These are phyloP conservation scores for Rhorus exstirpatorius DNA, from an alignment of 2,888 invertebrate genomes.

Conservation along the genomic window DNA sequence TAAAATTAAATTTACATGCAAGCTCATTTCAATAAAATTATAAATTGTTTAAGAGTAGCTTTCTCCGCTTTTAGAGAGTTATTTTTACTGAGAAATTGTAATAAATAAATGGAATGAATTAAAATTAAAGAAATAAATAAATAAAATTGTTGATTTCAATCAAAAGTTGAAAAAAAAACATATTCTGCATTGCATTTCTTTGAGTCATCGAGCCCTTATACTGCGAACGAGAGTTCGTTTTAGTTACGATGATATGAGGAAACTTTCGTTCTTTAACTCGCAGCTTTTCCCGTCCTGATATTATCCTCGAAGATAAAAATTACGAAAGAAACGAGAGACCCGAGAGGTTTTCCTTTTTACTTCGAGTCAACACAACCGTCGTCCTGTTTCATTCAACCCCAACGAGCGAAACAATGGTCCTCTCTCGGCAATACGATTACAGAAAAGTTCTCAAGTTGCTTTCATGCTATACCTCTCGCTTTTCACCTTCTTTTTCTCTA, in stretches of 20 bases:
- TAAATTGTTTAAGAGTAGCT: too few relatives aligned
- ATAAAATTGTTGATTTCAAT: background rate
- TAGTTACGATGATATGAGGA: conserved; percentile 56
- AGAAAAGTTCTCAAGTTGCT: conserved; percentile 65
- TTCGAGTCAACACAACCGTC: conserved; percentile 40
- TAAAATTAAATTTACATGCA: too few relatives aligned
- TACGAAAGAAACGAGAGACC: conserved; percentile 11
- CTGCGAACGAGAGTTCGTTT: conserved; percentile 54
- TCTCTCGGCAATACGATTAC: conserved; percentile 63
- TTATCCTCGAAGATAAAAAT: conserved; percentile 33
- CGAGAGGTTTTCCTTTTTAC: conserved; percentile 34
- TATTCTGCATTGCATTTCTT: too few relatives aligned
- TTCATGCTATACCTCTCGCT: conserved; percentile 21
- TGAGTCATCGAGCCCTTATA: too few relatives aligned
- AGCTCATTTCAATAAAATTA: too few relatives aligned
- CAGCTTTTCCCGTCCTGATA: conserved; percentile 23
- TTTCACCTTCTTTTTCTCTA: conserved; percentile 26
- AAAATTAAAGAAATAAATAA: too few relatives aligned
- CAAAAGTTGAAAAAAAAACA: background rate
- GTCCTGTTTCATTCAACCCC: conserved; percentile 40
- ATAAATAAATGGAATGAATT: too few relatives aligned
- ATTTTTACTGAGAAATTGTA: too few relatives aligned
- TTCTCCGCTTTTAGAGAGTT: too few relatives aligned
- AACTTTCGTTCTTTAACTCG: conserved; percentile 33
- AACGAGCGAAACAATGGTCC: conserved; percentile 62